phyloP scores from a whole-genome alignment of 2,797 vertebrate species.

The Neosilurus mollespiculum region DNA sequence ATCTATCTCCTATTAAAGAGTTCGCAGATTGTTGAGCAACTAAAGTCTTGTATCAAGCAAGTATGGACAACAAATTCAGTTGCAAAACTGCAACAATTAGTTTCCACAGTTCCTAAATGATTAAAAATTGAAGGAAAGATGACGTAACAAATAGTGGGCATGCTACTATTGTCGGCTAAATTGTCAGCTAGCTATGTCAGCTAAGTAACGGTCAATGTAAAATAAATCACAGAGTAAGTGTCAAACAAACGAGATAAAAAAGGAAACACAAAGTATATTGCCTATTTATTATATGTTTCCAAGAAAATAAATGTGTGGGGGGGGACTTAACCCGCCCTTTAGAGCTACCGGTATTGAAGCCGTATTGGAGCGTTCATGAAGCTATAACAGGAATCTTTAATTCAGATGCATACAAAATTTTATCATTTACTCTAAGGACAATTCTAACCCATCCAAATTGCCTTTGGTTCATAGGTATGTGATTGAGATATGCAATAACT shows the following conservation, averaged over 20 bases:
- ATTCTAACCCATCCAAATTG: slow-evolving; percentile 27
- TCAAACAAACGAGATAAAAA: neutral
- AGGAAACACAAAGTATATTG: neutral
- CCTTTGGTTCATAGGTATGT: slow-evolving; percentile 5
- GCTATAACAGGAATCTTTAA: neutral
- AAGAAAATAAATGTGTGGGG: neutral
- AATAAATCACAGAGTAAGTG: neutral
- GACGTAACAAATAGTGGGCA: no score
- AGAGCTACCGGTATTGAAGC: no score
- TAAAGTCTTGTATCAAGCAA: no score
- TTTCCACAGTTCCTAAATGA: no score
- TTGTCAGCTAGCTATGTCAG: no score
- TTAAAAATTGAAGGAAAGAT: no score
- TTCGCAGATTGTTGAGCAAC: no score
- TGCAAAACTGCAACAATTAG: no score
- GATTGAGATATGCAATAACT: slow-evolving; percentile 47
- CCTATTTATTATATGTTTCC: neutral
- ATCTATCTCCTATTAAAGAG: no score
- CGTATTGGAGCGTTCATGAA: neutral
- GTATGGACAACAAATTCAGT: no score
- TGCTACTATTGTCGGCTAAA: no score
- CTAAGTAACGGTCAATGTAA: no score
- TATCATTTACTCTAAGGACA: slow-evolving; percentile 1
- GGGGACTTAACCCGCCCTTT: neutral
- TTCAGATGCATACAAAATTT: neutral